These are phyloP conservation scores for Dendrolimus pini DNA, from an alignment of 2,888 invertebrate species.

Conservation along the genomic window DNA sequence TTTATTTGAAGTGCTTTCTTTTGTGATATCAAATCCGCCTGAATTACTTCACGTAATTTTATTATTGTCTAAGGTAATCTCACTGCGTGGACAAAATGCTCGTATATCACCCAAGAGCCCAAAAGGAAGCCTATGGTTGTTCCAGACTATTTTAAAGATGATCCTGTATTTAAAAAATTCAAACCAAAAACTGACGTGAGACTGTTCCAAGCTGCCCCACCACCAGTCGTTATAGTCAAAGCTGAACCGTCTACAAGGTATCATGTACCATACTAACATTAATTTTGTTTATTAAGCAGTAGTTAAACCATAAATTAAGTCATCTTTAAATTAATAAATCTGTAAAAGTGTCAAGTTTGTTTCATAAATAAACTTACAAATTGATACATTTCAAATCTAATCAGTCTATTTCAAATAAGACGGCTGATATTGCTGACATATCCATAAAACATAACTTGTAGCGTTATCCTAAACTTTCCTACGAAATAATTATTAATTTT, in stretches of 20 bases:
- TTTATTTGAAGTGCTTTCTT: too few species aligned
- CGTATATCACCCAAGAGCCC: constrained; percentile 82
- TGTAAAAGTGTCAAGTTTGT: background rate
- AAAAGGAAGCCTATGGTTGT: constrained; percentile 82
- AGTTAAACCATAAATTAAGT: too few species aligned
- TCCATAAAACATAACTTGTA: too few species aligned
- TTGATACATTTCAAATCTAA: too few species aligned
- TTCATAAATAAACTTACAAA: too few species aligned
- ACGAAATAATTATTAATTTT: too few species aligned
- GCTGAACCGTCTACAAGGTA: constrained; percentile 53
- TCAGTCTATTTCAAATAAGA: too few species aligned
- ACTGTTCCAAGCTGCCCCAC: constrained; percentile 63
- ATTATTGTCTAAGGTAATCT: constrained; percentile 65
- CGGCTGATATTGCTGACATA: too few species aligned
- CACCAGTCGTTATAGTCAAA: constrained; percentile 41
- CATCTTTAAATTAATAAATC: constrained; percentile 8
- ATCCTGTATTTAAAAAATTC: constrained; percentile 76
- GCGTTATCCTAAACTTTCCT: too few species aligned
- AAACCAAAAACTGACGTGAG: constrained; percentile 77
- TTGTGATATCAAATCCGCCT: too few species aligned
- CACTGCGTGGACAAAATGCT: constrained; percentile 94
- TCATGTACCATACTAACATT: too few species aligned
- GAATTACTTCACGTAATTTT: background rate
- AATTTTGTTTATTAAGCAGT: too few species aligned
- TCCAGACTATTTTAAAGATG: constrained; percentile 77